Evolutionary conservation across 2,113 vertebrate genomes (phyloP), one percentile per base, ranked within the genome.

Genomic region (Gnathonemus longibarbis): DNA sequence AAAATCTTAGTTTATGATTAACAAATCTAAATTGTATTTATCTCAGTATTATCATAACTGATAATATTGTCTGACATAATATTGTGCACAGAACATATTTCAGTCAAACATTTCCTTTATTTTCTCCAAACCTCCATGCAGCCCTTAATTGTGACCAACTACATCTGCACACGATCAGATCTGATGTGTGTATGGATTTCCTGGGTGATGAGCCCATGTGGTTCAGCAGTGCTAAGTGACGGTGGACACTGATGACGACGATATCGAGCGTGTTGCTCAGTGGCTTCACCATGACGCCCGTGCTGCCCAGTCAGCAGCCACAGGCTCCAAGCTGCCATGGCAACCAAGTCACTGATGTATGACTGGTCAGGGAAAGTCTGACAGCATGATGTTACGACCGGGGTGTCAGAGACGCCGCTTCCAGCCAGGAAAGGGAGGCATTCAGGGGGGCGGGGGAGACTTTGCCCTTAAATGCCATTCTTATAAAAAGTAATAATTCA

Each of bases 241-340:
- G 27, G 24, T 15, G 84, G 80, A 66, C 27, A 53, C 13, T 17
- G 42, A 70, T 87, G 62, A 90, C 50, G 45, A 87, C 31, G 21
- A 52, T 87, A 49, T 49, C 70, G 58, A 90, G 66, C 19, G 46
- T 21, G 56, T 24, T 3, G 35, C 74, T 90, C 89, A 74, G 45
- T 84, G 70, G 84, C 9, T 90, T 90, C 46, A 62, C 15, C 56
- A 15, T 45, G 45, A 90, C 21, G 31, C 50, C 58, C 21, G 19
- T 88, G 88, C 88, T 88, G 88, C 90, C 87, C 74, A 93, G 89
- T 89, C 91, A 86, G 90, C 90, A 77, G 84, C 89, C 91, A 88
- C 91, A 91, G 92, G 91, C 89, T 91, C 91, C 88, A 90, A 91
- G 93, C 93, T 95, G 93, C 92, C 95, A 96, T 95, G 93, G 93